These are phyloP conservation scores for Nipponacmea schrenckii DNA, from an alignment of 2,888 invertebrate genomes.

Conservation along the genomic window DNA sequence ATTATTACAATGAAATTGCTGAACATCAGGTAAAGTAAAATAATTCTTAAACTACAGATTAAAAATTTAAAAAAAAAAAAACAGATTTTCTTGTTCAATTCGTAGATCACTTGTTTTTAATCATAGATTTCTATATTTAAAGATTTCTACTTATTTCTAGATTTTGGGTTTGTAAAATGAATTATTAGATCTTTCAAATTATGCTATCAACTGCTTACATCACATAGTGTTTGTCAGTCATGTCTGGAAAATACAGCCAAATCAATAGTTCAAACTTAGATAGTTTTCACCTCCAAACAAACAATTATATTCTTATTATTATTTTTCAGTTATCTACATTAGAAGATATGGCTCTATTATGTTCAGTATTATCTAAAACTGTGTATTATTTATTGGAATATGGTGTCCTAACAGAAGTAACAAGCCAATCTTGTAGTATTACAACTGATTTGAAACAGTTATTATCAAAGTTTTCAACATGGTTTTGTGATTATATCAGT, in stretches of 20 bases:
- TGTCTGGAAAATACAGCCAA: too few species aligned
- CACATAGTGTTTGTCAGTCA: too few species aligned
- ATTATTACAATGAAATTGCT: constrained; percentile 11
- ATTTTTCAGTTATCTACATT: constrained; percentile 27
- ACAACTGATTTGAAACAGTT: constrained; percentile 28
- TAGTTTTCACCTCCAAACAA: too few species aligned
- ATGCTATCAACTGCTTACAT: too few species aligned
- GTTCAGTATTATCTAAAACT: constrained; percentile 25
- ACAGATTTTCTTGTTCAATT: too few species aligned
- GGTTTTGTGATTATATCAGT: constrained; percentile 34
- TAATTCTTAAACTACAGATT: constrained; percentile 3
- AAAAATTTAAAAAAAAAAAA: too few species aligned
- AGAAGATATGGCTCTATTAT: constrained; percentile 2
- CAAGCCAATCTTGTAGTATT: constrained; percentile 17
- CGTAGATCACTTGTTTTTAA: too few species aligned
- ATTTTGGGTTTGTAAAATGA: too few species aligned
- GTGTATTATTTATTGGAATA: constrained; percentile 30
- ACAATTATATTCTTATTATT: not conserved
- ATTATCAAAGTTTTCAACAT: constrained; percentile 37
- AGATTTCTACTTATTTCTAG: too few species aligned
- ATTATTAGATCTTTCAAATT: too few species aligned
- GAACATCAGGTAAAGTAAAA: constrained; percentile 21
- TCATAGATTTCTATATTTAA: too few species aligned
- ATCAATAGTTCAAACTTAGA: too few species aligned
- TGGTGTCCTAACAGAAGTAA: constrained; percentile 24